These are phyloP conservation scores for Euclidia mi DNA, from an alignment of 2,888 invertebrate genomes.

Conservation along the genomic window DNA sequence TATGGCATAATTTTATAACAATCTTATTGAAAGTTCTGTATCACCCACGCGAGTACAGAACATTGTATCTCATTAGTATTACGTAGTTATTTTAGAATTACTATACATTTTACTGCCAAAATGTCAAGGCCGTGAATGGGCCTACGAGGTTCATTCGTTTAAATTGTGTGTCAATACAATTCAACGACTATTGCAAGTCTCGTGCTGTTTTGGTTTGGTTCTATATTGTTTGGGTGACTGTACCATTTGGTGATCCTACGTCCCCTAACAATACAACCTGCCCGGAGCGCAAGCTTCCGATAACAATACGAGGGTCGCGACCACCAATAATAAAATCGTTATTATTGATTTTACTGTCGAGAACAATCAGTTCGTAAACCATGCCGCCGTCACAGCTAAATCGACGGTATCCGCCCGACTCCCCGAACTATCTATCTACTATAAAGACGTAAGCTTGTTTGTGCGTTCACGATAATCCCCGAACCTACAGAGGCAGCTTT, in stretches of 20 bases:
- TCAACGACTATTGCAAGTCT: background rate
- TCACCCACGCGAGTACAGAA: background rate
- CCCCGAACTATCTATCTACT: constrained; percentile 60
- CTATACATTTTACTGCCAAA: background rate
- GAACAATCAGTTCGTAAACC: constrained; percentile 82
- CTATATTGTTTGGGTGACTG: constrained; percentile 36
- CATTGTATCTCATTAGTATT: background rate
- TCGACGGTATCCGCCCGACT: constrained; percentile 83
- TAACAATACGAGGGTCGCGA: constrained; percentile 63
- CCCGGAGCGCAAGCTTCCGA: constrained; percentile 39
- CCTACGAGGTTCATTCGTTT: constrained; percentile 1
- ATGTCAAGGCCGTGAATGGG: background rate
- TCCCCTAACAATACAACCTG: constrained; percentile 56
- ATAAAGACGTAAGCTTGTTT: constrained; percentile 32
- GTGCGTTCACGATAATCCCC: constrained; percentile 36
- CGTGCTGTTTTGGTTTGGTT: constrained; percentile 22
- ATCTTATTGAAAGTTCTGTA: background rate
- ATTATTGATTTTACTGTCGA: constrained; percentile 86
- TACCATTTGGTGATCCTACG: constrained; percentile 41
- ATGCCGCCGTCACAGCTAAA: constrained; percentile 77
- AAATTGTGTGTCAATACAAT: background rate
- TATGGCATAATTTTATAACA: no score
- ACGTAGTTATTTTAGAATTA: background rate
- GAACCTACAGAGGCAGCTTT: constrained; percentile 39
- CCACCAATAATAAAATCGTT: constrained; percentile 80